Evolutionary conservation across 2,797 vertebrate species (phyloP), one percentile per base, ranked within the genome.

Genomic region (Peromyscus aztecus): DNA sequence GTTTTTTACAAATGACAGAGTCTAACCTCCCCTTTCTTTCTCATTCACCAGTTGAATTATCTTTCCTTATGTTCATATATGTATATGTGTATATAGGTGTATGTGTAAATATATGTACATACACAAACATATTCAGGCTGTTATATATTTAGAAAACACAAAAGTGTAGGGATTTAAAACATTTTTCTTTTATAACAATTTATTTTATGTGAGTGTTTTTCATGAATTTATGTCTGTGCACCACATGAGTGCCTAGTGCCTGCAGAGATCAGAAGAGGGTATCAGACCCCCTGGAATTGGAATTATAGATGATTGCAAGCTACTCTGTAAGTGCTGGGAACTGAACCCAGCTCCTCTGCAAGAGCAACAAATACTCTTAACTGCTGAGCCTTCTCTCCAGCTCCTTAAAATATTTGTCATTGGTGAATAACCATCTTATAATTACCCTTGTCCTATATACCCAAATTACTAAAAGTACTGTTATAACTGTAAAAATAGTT

Each of bases 111-210:
- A 12, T 21, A 37, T 61, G 34, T 2, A 76, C 13, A 55, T 34
- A 89, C 16, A 59, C 6, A 59, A 55, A 71, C 59, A n/a, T 19
- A 67, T 34, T 77, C 0, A 49, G 8, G 34, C 6, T 59, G 67
- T 75, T 57, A 43, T 37, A 63, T 21, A 90, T 46, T 10, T 40
- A 73, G 71, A 46, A 73, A 34, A 73, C 34, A 76, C 34, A 57
- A 55, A 69, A 52, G 71, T 95, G 24, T 86, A 65, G 40, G 40
- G 43, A 61, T 92, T 89, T 96, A 23, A 49, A 73, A 91, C 82
- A 61, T 85, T 65, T 84, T 83, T 83, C 14, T 83, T 67, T 85
- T 49, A 17, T 43, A 84, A 84, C 27, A 83, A 6, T 29, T 43
- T 46, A 31, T 63, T 43, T 83, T 31, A 40, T 46, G 10, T 67